Base-by-base conservation (phyloP, 2,888 invertebrate species). In the Holacanthella duospinosa region DNA sequence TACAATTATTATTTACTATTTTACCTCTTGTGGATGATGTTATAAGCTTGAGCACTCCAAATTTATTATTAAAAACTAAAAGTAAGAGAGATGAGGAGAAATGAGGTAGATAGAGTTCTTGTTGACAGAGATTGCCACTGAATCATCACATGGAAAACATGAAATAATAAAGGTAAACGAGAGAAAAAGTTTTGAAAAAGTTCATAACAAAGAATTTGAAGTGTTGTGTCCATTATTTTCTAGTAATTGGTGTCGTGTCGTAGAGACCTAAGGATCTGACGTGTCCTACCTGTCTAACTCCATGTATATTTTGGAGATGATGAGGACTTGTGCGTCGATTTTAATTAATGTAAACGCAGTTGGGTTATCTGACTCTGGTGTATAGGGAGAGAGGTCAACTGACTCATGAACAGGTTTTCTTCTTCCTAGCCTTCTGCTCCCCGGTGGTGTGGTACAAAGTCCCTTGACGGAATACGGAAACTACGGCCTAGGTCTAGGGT, bases 41-140 rank as follows among this genome's bases (percentile, higher is more conserved):
- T 56, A 60, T 60, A 65, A 65, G 63, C 60, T 65, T 65, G 61
- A 60, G 65, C 63, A 65, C 65, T 65, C 62, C 62, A 65, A 56
- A 53, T 53, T n/a, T n/a, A n/a, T 62, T 62, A 62, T 55, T 56
- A 43, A 44, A 57, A 62, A 62, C 53, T 61, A 55, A 44, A 44
- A 55, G 44, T 55, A 55, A 44, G 43, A 61, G 55, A 61, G 55
- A 55, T 55, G 61, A 36, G 61, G 55, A 55, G 27, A 61, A 61
- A 55, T 44, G 55, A 61, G 61, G 55, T 55, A 55, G 44, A 60
- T 29, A 61, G 55, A 61, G 16, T n/a, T n/a, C n/a, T n/a, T n/a
- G n/a, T n/a, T n/a, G n/a, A n/a, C n/a, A n/a, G n/a, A n/a, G n/a
- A n/a, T n/a, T n/a, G n/a, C n/a, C 43, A 61, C 55, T 55, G 61